Evolutionary conservation across 2,113 vertebrate species (phyloP).

Genomic region (Falco punctatus): DNA sequence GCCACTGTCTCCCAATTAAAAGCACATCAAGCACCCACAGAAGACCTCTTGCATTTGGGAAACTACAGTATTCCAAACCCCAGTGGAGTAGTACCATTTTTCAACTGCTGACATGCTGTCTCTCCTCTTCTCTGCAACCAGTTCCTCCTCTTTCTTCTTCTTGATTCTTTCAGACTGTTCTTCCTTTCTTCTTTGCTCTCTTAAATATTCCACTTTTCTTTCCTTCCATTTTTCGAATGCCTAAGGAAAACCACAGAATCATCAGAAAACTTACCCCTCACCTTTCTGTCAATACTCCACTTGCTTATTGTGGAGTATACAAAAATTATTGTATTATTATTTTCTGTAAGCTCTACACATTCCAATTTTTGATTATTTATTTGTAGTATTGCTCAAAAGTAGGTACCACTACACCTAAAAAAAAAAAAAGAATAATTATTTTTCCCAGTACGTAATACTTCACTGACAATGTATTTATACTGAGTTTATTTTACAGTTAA

Average conservation of each 20-base stretch:
- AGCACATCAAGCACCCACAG: background rate
- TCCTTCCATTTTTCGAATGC: conserved; percentile 92
- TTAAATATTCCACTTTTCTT: conserved; percentile 79
- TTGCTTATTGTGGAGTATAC: background rate
- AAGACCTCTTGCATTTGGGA: background rate
- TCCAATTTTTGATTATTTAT: background rate
- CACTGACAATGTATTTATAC: background rate
- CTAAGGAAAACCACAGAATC: conserved; percentile 67
- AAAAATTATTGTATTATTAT: background rate
- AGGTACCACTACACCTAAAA: background rate
- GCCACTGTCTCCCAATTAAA: background rate
- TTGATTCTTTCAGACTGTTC: conserved; percentile 78
- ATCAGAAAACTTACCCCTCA: background rate
- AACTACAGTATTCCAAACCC: background rate
- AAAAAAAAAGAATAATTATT: background rate
- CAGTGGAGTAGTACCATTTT: conserved; percentile 83
- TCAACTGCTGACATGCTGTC: conserved; percentile 80
- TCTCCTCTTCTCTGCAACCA: conserved; percentile 80
- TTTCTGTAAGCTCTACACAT: background rate
- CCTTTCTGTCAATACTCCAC: background rate
- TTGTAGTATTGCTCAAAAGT: background rate
- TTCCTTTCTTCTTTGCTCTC: conserved; percentile 79
- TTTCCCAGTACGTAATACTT: background rate
- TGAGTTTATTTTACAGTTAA: background rate
- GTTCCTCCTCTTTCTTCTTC: conserved; percentile 79